Evolutionary conservation across 1,140 invertebrate genomes (phyloP), one percentile per base, ranked within the genome.

Genomic region (Drosophila orena): DNA sequence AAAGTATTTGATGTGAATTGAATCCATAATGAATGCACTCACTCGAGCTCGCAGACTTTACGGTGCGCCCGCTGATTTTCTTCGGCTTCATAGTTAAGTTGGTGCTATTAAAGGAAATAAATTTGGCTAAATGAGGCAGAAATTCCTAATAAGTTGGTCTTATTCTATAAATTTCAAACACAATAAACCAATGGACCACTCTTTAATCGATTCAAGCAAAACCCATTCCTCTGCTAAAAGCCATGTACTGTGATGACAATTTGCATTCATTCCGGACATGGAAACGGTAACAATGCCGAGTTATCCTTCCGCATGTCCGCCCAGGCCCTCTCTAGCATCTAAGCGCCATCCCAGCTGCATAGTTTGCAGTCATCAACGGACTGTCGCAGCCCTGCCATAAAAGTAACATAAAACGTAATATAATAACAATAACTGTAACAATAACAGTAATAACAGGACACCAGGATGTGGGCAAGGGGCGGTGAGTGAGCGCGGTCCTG

Each of bases 341-440:
- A 40, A 55, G 8, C 34, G 15, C 20, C 37, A 55, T 38, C 53
- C 49, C 44, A 15, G 24, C 44, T 75, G 72, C 49, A 50, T 74
- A 44, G 43, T 55, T 62, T 59, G 57, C 35, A 47, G 53, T 49
- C 37, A 47, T 35, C 42, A 46, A 17, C 42, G 40, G 27, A 17
- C 34, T 50, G 44, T 27, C 64, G 53, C 62, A 56, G 52, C 46
- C 49, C 43, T 59, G 68, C 37, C 76, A 73, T 79, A 79, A 79
- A 88, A 79, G 74, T 72, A 64, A 79, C 65, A 71, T 77, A 73
- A 77, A 88, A 79, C 83, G 59, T 71, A 68, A 76, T 79, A 83
- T 53, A 77, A 81, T 81, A 81, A 79, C 79, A 72, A 81, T 77
- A 81, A 81, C 59, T 77, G 56, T 86, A 80, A 80, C 81, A 81